Conservation (phyloP, 2,888 invertebrate species). For the Oligia latruncula region DNA sequence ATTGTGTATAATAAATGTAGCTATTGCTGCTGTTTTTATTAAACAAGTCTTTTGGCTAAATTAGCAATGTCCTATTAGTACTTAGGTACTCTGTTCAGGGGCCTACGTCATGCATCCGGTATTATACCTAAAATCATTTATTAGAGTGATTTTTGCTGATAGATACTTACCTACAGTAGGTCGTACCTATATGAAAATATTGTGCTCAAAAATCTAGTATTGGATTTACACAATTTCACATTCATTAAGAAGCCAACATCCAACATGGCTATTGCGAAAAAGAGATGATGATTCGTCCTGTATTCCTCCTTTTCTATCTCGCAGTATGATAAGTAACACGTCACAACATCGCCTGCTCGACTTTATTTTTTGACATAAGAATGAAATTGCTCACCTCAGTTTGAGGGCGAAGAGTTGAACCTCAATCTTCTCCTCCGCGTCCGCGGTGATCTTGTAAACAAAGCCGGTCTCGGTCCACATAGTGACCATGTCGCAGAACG, state of each 20-base stretch:
- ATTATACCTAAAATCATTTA: neutral
- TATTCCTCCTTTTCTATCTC: neutral
- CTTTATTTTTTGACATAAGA: neutral
- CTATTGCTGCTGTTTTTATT: neutral
- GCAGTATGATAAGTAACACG: neutral
- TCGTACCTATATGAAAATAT: neutral
- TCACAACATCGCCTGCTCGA: neutral
- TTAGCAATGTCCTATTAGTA: neutral
- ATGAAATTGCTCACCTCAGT: constrained; percentile 76
- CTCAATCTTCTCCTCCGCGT: constrained; percentile 79
- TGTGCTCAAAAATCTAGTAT: neutral
- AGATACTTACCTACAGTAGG: neutral
- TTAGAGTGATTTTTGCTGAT: neutral
- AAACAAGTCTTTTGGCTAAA: neutral
- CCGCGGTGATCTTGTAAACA: constrained; percentile 78
- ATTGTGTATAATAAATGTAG: neutral
- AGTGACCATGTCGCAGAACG: constrained; percentile 76
- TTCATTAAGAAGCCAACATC: neutral
- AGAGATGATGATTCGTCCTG: neutral
- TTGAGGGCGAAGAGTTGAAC: constrained; percentile 78
- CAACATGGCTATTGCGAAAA: neutral
- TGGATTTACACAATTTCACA: neutral
- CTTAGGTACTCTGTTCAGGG: neutral
- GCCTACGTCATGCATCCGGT: neutral
- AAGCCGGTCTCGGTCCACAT: constrained; percentile 80